These are phyloP conservation scores for Indicator indicator DNA, from an alignment of 2,113 vertebrate species.

Conservation along the genomic window DNA sequence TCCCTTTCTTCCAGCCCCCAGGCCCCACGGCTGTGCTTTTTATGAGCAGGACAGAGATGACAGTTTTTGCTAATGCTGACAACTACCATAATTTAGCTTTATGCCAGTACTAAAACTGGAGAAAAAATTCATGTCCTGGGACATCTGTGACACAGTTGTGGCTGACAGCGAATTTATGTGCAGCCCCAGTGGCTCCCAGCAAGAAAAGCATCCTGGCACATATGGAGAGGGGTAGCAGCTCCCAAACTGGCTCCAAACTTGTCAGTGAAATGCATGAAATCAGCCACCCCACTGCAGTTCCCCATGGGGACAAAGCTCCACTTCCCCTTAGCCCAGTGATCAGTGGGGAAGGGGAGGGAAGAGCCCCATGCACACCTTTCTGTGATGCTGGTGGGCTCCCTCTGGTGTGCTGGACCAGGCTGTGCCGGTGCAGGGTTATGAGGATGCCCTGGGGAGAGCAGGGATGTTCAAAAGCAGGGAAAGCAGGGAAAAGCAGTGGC, in stretches of 20 bases:
- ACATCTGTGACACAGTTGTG: background rate
- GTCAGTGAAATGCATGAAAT: rapidly evolving
- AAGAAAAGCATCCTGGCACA: rapidly evolving
- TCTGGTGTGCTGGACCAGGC: rapidly evolving
- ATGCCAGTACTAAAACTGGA: background rate
- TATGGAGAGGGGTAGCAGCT: background rate
- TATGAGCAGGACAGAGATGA: background rate
- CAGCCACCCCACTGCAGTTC: background rate
- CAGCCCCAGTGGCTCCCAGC: background rate
- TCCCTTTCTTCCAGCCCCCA: background rate
- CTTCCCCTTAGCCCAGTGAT: rapidly evolving
- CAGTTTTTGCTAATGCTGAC: background rate
- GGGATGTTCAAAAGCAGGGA: background rate
- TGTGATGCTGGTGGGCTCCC: rapidly evolving
- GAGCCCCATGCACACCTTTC: background rate
- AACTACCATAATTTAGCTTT: conserved; percentile 5
- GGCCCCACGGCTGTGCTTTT: background rate
- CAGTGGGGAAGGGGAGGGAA: rapidly evolving
- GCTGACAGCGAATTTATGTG: background rate
- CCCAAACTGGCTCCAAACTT: rapidly evolving
- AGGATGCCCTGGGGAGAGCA: background rate
- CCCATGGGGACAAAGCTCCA: rapidly evolving
- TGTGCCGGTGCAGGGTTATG: background rate
- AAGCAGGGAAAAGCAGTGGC: rapidly evolving
- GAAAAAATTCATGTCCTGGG: conserved; percentile 25